Percentiles rank a stretch among this genome's conserved stretches.
These are phyloP conservation scores for Yponomeuta evonymella DNA, from an alignment of 2,888 invertebrate genomes.

Conservation along the genomic window DNA sequence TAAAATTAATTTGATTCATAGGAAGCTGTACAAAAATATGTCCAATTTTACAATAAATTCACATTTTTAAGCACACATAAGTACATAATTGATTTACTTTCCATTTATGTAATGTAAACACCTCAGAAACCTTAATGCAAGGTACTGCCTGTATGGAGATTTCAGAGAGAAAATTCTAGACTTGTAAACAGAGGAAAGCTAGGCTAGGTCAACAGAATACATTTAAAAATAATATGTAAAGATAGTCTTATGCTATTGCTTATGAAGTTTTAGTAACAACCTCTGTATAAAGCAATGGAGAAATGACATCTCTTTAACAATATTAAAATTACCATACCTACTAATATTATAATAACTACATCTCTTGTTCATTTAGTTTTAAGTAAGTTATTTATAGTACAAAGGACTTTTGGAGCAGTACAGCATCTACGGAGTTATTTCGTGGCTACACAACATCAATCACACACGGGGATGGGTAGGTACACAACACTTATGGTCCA, in stretches of 20 bases:
- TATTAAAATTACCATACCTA: slow-evolving; percentile 34
- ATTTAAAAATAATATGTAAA: not conserved
- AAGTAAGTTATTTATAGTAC: slow-evolving; percentile 31
- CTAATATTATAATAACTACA: slow-evolving; percentile 36
- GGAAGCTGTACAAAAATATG: slow-evolving; percentile 36
- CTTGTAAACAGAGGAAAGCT: not conserved
- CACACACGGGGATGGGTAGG: not conserved
- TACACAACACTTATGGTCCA: slow-evolving; percentile 9
- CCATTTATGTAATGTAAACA: not conserved
- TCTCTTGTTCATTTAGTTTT: slow-evolving; percentile 24
- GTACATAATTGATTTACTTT: slow-evolving; percentile 22
- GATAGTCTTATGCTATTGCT: slow-evolving; percentile 42
- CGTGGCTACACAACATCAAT: not conserved
- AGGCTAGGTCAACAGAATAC: not conserved
- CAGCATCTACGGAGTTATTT: slow-evolving; percentile 28
- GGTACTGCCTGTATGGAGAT: not conserved
- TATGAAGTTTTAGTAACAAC: slow-evolving; percentile 54
- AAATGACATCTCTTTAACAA: slow-evolving; percentile 52
- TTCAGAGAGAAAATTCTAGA: not conserved
- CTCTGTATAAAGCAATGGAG: slow-evolving; percentile 41
- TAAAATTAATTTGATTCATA: slow-evolving; percentile 3
- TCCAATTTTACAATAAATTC: slow-evolving; percentile 27
- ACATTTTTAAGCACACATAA: slow-evolving; percentile 23
- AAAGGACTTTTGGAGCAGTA: slow-evolving; percentile 30
- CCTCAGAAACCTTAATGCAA: not conserved